A percentile compares a stretch with the other conserved stretches of the same genome.
Conservation (phyloP, 2,888 invertebrate species). For the Sarcophaga caerulescens region DNA sequence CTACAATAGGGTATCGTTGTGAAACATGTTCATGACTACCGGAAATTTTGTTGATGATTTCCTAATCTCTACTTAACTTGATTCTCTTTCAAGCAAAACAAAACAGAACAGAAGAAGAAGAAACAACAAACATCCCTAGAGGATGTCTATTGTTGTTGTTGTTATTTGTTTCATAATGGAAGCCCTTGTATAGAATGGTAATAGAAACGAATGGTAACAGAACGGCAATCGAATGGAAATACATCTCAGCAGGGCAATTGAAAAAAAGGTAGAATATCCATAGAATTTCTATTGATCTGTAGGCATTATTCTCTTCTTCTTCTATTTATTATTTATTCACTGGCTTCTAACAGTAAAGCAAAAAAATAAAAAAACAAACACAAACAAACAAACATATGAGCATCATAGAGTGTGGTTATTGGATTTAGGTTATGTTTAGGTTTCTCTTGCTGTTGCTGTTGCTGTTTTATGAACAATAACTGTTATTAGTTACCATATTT, state of each 20-base stretch:
- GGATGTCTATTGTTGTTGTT: neutral
- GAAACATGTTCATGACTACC: neutral
- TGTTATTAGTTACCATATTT: neutral
- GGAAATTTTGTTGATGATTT: slow-evolving; percentile 39
- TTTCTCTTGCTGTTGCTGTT: neutral
- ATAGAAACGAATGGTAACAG: no score
- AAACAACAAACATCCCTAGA: neutral
- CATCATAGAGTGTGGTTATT: neutral
- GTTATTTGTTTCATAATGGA: neutral
- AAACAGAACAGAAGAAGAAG: neutral
- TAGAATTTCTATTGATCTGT: neutral
- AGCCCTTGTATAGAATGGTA: neutral
- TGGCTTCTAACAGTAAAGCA: neutral
- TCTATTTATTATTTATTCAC: neutral
- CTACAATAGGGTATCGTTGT: neutral
- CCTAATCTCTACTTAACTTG: slow-evolving; percentile 5
- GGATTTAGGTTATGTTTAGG: neutral
- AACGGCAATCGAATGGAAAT: neutral
- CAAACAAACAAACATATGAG: neutral
- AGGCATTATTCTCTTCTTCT: neutral
- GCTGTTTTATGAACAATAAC: no score
- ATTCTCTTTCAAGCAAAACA: neutral
- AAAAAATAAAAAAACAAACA: neutral
- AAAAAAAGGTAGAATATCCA: neutral
- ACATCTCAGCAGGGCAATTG: neutral